Percentiles rank a stretch among this genome's conserved stretches.
Evolutionary conservation across 2,888 invertebrate species (phyloP).

Genomic region (Arenicola marina): DNA sequence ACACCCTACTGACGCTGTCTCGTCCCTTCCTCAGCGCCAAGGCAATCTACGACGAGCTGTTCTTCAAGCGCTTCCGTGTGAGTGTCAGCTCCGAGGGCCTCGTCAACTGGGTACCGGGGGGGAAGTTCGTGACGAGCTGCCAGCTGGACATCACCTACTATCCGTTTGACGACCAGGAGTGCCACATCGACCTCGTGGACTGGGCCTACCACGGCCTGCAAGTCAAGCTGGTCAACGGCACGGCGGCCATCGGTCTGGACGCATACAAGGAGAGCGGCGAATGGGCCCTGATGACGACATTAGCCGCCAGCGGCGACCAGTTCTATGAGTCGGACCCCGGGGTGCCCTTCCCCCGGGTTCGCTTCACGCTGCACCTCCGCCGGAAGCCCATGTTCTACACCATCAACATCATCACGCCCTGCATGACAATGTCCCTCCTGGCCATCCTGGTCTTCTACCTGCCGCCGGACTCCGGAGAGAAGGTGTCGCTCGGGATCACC

Average conservation of each 20-base stretch:
- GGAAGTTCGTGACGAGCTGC: conserved; percentile 38
- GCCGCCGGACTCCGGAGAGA: conserved; percentile 36
- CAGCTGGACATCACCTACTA: conserved; percentile 39
- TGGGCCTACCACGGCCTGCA: conserved; percentile 40
- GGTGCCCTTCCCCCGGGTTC: conserved; percentile 35
- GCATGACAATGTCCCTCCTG: conserved; percentile 37
- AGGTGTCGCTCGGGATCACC: conserved; percentile 39
- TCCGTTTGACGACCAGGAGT: conserved; percentile 41
- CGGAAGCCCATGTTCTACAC: conserved; percentile 40
- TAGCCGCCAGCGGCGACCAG: conserved; percentile 25
- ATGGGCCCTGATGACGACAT: conserved; percentile 36
- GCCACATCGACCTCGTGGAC: conserved; percentile 36
- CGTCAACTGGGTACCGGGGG: conserved; percentile 41
- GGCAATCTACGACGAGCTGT: conserved; percentile 35
- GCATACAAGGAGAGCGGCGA: conserved; percentile 40
- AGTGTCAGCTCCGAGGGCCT: conserved; percentile 30
- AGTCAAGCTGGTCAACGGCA: conserved; percentile 30
- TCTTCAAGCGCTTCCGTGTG: conserved; percentile 35
- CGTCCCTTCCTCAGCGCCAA: conserved; percentile 29
- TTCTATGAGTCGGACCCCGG: conserved; percentile 30
- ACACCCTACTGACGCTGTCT: too few relatives aligned
- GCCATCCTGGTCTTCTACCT: conserved; percentile 38
- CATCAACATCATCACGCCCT: conserved; percentile 38
- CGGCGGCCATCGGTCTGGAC: conserved; percentile 23
- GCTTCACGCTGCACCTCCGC: conserved; percentile 32